Base-by-base conservation (phyloP, 2,797 vertebrate species). In the Gouania willdenowi region DNA sequence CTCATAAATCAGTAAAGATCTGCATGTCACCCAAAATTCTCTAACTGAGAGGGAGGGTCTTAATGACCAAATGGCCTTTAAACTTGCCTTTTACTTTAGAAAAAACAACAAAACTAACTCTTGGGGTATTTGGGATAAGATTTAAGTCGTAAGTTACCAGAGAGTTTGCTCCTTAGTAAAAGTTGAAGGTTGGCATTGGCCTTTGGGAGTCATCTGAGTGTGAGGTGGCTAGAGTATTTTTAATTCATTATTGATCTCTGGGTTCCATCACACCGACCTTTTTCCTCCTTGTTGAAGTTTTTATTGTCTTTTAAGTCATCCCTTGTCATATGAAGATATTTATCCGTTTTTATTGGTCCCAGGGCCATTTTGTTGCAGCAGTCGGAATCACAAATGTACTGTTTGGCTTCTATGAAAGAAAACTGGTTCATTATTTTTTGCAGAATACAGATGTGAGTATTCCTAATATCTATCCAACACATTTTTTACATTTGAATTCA, bases 161-260 rank as follows among this genome's bases (percentile, higher is more conserved):
- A 46, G 22, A 22, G 18, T n/a, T 4, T 16, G 42, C 29, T 72
- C 21, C 44, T 65, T 48, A 45, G 47, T n/a, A 15, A 43, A 48
- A 55, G 62, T 73, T 64, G 70, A 62, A 72, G 38, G 42, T 39
- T 62, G 38, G 42, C 49, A 38, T 61, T 54, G 53, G 41, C 70
- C 46, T 56, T 14, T 31, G 62, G 60, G 66, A 66, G 41, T 42
- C 41, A 48, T 71, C 69, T 67, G 53, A 41, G 43, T 49, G 39
- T 76, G 50, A 71, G 71, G 58, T 37, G 54, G 57, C 41, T 59
- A 24, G 6, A 74, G 32, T 60, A 64, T 43, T 68, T 72, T 68
- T 79, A 75, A 80, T 77, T 79, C 76, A 75, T 77, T 83, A 81
- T 84, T 71, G 77, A 81, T 86, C 71, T 56, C 14, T 41, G 44